phyloP scores from a whole-genome alignment of 2,888 invertebrate genomes.

The Pogonocherus hispidulus region DNA sequence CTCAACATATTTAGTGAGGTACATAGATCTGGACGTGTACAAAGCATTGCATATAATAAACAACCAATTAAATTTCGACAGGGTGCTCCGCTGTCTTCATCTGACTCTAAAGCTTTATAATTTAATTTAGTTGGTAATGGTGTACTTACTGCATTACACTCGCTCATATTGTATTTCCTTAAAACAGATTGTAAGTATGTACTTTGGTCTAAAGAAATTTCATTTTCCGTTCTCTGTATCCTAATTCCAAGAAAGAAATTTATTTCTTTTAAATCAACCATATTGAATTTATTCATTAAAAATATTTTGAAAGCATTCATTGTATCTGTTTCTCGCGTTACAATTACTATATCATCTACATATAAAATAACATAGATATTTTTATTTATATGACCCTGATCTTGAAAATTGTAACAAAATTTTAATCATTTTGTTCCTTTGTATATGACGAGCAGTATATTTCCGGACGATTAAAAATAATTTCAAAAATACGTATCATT shows the following conservation, averaged over 20 bases:
- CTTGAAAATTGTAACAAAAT: no score
- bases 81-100: constrained; percentile 49
- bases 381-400: no score
- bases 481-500: no score
- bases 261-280: neutral
- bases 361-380: constrained; percentile 4
- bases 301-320: neutral
- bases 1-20: constrained; percentile 51
- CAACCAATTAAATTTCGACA: constrained; percentile 45
- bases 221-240: constrained; percentile 29
- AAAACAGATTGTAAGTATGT: constrained; percentile 49
- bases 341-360: neutral
- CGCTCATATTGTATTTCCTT: constrained; percentile 53
- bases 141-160: constrained; percentile 44
- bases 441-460: no score
- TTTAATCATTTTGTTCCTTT: no score
- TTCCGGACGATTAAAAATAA: no score
- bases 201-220: constrained; percentile 30
- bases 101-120: constrained; percentile 50
- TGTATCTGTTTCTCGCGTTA: neutral
- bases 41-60: constrained; percentile 47
- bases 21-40: constrained; percentile 51
- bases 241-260: constrained; percentile 27
- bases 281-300: neutral
- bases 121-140: constrained; percentile 52